phyloP scores from a whole-genome alignment of 2,888 invertebrate genomes.

The Parascotia fuliginaria region DNA sequence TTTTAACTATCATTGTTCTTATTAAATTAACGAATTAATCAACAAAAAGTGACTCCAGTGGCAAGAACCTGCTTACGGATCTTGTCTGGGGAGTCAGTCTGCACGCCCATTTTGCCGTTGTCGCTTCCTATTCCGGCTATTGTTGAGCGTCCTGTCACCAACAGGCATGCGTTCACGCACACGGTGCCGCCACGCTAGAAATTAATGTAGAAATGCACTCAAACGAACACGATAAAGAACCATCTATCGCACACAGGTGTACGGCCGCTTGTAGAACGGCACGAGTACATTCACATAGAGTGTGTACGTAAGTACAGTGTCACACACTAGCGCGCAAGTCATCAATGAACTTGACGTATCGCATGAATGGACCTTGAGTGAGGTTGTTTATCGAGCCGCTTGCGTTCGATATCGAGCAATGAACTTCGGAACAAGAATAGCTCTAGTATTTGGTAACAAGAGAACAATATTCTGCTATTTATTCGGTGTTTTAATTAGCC shows the following conservation, averaged over 20 bases:
- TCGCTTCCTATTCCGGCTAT: constrained; percentile 84
- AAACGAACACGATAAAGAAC: constrained; percentile 19
- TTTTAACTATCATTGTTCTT: constrained; percentile 54
- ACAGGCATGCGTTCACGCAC: constrained; percentile 65
- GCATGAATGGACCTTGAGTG: constrained; percentile 73
- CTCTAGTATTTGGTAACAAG: constrained; percentile 25
- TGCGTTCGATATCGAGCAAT: constrained; percentile 63
- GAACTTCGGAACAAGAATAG: constrained; percentile 59
- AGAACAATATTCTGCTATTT: constrained; percentile 16
- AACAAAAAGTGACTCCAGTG: constrained; percentile 60
- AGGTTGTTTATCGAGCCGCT: constrained; percentile 63
- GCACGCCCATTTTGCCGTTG: constrained; percentile 72
- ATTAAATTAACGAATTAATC: constrained; percentile 61
- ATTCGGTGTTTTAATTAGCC: constrained; percentile 1
- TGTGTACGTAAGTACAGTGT: constrained; percentile 38
- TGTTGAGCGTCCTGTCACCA: constrained; percentile 79
- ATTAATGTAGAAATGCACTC: constrained; percentile 42
- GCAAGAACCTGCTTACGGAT: constrained; percentile 75
- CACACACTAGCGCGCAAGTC: constrained; percentile 48
- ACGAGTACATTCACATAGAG: constrained; percentile 21
- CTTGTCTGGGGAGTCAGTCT: constrained; percentile 71
- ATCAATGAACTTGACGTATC: constrained; percentile 75
- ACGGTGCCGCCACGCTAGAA: constrained; percentile 42
- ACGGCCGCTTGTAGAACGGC: constrained; percentile 16
- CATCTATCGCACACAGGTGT: constrained; percentile 38